Percentiles rank a stretch among this genome's conserved stretches.
These are phyloP conservation scores for Iphiclides podalirius DNA, from an alignment of 2,888 invertebrate species.

Conservation along the genomic window DNA sequence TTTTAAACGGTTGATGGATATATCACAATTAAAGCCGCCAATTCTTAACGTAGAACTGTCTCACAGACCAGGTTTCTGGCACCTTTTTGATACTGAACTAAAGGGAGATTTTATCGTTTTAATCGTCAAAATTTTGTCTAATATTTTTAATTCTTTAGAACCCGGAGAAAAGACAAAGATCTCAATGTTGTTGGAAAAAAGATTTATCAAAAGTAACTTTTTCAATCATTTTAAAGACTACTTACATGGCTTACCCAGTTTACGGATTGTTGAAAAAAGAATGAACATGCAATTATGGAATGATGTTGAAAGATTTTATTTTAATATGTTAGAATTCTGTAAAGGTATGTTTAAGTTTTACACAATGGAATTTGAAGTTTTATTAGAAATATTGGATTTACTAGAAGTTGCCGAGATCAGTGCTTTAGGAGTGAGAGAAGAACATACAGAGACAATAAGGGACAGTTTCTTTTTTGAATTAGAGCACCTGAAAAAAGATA, in stretches of 20 bases:
- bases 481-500: slow-evolving; percentile 39
- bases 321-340: slow-evolving; percentile 48
- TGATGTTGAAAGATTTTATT: slow-evolving; percentile 60
- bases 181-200: slow-evolving; percentile 45
- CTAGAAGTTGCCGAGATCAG: slow-evolving; percentile 52
- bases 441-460: slow-evolving; percentile 64
- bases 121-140: slow-evolving; percentile 63
- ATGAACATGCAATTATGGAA: slow-evolving; percentile 66
- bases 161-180: slow-evolving; percentile 56
- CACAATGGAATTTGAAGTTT: slow-evolving; percentile 39
- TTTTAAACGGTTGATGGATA: slow-evolving; percentile 62
- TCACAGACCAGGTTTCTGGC: slow-evolving; percentile 67
- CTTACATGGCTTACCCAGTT: slow-evolving; percentile 48
- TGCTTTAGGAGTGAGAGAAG: slow-evolving; percentile 52
- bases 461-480: slow-evolving; percentile 62
- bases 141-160: slow-evolving; percentile 55
- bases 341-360: slow-evolving; percentile 54
- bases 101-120: slow-evolving; percentile 72
- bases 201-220: slow-evolving; percentile 56
- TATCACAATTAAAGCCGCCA: slow-evolving; percentile 58
- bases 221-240: slow-evolving; percentile 51
- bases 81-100: slow-evolving; percentile 58
- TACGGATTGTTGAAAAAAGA: slow-evolving; percentile 58
- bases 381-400: slow-evolving; percentile 46
- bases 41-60: slow-evolving; percentile 62